Base-by-base conservation (phyloP, 2,113 vertebrate species). In the Triplophysa rosa region DNA sequence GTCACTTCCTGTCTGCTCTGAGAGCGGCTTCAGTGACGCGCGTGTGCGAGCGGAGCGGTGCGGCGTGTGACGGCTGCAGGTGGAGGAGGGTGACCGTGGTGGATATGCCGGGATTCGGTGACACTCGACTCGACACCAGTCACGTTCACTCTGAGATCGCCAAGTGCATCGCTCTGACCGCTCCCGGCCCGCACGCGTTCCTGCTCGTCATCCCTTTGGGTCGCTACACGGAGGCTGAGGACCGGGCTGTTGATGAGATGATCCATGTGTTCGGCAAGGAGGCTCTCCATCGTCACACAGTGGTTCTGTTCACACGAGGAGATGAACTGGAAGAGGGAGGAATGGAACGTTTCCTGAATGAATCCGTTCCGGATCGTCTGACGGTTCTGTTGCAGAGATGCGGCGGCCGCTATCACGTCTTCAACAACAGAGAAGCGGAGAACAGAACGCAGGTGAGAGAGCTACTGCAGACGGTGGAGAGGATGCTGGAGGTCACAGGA, bases 81-180 rank as follows among this genome's bases (percentile, higher is more conserved):
- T 59, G 17, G 69, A 89, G 54, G 47, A 88, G 80, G 54, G 23
- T 93, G 9, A 3, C 40, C 11, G 90, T 93, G 61, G 87, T 93
- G 14, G 93, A 94, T 83, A 89, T 91, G 89, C 92, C 92, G 0
- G 93, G 93, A 1, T 93, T 93, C n/a, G 91, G 91, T 23, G 92
- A 94, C 89, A 93, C 93, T 17, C 84, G 78, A 1, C 83, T 90
- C 40, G 84, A 80, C 8, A 0, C 29, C 13, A 88, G 87, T 63
- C 79, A 91, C 83, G 80, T 89, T 54, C 75, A 89, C 5, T 29
- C 70, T 12, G 91, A 93, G 69, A 85, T 93, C 0, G 89, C 91
- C 2, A 91, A 88, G 45, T 93, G 92, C 54, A 88, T 94, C 62
- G 63, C 80, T 10, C 86, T 91, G 17, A 89, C 83, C 0, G 82